Percentiles rank a stretch among this genome's conserved stretches.
Conservation (phyloP, 2,797 vertebrate species). For the Coendou prehensilis region DNA sequence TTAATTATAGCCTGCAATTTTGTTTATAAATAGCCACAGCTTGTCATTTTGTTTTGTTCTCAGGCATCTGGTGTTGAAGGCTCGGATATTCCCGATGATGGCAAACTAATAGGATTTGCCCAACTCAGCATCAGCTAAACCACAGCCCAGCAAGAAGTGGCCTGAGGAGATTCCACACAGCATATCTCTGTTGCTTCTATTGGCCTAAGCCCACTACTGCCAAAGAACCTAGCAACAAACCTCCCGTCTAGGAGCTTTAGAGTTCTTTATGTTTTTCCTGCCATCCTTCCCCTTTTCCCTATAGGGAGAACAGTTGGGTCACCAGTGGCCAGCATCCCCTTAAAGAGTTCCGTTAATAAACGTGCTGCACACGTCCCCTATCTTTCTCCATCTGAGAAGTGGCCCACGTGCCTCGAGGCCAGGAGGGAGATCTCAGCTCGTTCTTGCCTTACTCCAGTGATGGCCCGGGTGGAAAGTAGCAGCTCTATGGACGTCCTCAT, state of each 20-base stretch:
- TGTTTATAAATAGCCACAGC: neutral
- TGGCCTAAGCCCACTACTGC: slow-evolving; percentile 96
- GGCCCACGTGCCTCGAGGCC: slow-evolving; percentile 89
- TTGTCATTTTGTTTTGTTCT: slow-evolving; percentile 83
- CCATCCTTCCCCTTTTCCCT: slow-evolving; percentile 54
- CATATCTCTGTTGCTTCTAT: slow-evolving; percentile 88
- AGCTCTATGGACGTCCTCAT: slow-evolving; percentile 13
- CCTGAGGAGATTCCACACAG: slow-evolving; percentile 86
- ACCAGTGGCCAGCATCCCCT: slow-evolving; percentile 73
- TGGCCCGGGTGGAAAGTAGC: slow-evolving; percentile 48
- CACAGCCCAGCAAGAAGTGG: slow-evolving; percentile 83
- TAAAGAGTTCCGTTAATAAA: slow-evolving; percentile 69
- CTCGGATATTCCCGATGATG: slow-evolving; percentile 96
- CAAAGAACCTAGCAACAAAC: slow-evolving; percentile 93
- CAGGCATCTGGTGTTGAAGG: slow-evolving; percentile 96
- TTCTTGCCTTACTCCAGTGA: slow-evolving; percentile 91
- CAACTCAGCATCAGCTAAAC: slow-evolving; percentile 99
- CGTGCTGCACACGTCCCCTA: slow-evolving; percentile 73
- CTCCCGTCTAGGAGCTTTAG: slow-evolving; percentile 90
- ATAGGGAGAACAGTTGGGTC: slow-evolving; percentile 69
- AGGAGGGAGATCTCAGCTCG: slow-evolving; percentile 89
- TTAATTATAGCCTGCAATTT: slow-evolving; percentile 19
- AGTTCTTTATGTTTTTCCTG: slow-evolving; percentile 85
- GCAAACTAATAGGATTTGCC: slow-evolving; percentile 97
- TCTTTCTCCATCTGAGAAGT: slow-evolving; percentile 86